phyloP scores from a whole-genome alignment of 2,797 vertebrate genomes.

The Sitta carolinensis region DNA sequence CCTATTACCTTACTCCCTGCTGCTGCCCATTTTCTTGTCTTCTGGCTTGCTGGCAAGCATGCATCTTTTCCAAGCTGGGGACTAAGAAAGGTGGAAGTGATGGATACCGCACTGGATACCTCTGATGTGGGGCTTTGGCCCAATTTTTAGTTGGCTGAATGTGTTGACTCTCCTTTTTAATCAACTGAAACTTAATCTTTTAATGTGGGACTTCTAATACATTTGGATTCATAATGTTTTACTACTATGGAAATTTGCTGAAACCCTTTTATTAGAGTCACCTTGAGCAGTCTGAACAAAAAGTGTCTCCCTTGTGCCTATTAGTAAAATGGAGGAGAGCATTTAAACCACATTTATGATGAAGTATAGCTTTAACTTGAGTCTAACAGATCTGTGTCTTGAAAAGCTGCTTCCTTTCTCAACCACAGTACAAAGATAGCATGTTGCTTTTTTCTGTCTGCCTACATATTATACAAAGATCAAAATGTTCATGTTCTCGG shows the following conservation, averaged over 20 bases:
- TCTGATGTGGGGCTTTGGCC: background rate
- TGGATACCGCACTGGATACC: background rate
- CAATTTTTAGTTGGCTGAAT: background rate
- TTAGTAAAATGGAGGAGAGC: background rate
- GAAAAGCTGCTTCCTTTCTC: background rate
- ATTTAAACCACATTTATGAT: background rate
- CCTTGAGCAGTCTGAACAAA: background rate
- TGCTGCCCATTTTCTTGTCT: background rate
- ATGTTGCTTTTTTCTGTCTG: background rate
- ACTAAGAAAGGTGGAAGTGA: background rate
- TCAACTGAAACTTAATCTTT: background rate
- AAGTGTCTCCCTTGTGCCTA: background rate
- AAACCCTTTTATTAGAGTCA: background rate
- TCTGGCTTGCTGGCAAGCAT: background rate
- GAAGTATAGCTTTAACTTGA: background rate
- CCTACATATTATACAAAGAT: background rate
- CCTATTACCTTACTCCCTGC: background rate
- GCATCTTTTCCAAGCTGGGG: background rate
- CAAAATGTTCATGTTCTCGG: background rate
- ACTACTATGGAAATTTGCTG: background rate
- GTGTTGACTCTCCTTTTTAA: background rate
- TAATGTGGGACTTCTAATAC: background rate
- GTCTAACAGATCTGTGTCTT: background rate
- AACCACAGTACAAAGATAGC: background rate
- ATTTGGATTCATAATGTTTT: background rate